phyloP scores from a whole-genome alignment of 2,113 vertebrate genomes.

The Helogale parvula region DNA sequence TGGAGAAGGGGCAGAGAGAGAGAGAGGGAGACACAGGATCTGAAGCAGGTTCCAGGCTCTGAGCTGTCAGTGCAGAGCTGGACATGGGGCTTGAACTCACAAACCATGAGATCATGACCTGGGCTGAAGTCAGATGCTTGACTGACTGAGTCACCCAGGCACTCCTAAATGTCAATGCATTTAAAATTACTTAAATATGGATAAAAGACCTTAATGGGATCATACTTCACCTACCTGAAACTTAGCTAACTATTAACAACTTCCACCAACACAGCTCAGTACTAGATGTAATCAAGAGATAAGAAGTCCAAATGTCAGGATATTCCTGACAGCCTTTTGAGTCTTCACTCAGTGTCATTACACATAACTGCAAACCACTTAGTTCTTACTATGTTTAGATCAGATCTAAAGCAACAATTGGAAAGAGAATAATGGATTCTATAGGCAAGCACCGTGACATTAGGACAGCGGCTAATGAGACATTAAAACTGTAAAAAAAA shows the following conservation, averaged over 20 bases:
- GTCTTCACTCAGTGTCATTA: background rate
- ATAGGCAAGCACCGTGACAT: background rate
- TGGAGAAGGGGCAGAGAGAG: no score
- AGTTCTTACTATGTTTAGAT: background rate
- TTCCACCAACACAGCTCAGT: background rate
- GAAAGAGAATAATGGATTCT: background rate
- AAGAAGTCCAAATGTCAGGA: background rate
- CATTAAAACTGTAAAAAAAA: background rate
- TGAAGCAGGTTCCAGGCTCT: no score
- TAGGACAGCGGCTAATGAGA: background rate
- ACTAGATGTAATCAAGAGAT: background rate
- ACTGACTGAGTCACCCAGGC: no score
- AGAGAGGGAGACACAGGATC: no score
- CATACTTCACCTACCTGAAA: background rate
- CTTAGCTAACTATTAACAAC: background rate
- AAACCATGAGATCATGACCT: no score
- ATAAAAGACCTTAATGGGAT: background rate
- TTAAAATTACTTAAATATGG: constrained; percentile 19
- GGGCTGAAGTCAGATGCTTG: no score
- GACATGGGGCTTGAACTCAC: no score
- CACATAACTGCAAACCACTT: background rate
- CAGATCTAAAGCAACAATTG: background rate
- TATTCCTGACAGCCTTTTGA: background rate
- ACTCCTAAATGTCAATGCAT: background rate
- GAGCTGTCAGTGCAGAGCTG: no score